Conservation (phyloP, 2,797 vertebrate species). For the Heliangelus exortis region DNA sequence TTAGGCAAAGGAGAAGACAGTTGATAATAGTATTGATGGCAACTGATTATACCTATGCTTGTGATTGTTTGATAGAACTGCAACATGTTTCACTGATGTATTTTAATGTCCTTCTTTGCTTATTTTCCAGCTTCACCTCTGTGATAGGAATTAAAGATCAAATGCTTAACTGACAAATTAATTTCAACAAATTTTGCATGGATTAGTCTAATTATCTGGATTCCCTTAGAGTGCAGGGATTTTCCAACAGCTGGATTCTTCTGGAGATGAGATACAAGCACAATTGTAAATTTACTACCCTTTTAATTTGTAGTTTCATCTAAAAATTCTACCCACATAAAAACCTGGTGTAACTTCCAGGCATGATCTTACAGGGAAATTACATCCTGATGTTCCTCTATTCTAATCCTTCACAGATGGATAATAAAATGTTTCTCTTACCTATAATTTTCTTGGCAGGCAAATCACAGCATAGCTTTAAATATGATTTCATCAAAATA, state of each 20-base stretch:
- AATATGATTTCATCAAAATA: not conserved
- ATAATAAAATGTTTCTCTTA: not conserved
- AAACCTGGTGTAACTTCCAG: not conserved
- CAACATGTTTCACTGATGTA: not conserved
- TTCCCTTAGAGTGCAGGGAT: not conserved
- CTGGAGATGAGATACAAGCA: not conserved
- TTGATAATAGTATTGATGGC: not conserved
- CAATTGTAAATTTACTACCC: not conserved
- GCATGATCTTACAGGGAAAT: not conserved
- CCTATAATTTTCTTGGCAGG: not conserved
- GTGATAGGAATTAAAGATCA: conserved; percentile 40
- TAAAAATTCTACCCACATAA: not conserved
- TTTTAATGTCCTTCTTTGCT: not conserved
- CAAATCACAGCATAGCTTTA: not conserved
- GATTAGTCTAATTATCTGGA: conserved; percentile 23
- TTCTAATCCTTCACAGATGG: not conserved
- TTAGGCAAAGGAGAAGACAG: not conserved
- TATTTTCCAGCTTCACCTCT: not conserved
- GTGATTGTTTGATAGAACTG: not conserved
- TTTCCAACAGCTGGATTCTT: not conserved
- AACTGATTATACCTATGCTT: not conserved
- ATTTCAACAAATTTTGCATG: conserved; percentile 21
- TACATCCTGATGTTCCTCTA: not conserved
- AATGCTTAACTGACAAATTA: conserved; percentile 46
- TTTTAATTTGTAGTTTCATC: not conserved